Evolutionary conservation across 2,888 invertebrate species (phyloP).

Genomic region (Aphrophora alni): DNA sequence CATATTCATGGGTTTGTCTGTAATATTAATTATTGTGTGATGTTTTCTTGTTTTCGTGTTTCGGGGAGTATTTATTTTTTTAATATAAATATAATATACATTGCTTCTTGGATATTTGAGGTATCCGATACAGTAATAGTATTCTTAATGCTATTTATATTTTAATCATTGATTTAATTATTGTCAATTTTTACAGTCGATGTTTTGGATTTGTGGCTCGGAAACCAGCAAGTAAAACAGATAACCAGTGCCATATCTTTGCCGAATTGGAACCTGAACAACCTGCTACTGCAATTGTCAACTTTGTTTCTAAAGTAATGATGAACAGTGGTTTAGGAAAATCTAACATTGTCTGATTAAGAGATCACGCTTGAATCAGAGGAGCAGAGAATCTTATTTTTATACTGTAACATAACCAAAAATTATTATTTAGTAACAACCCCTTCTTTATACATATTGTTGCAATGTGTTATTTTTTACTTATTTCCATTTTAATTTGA

Average conservation of each 20-base stretch:
- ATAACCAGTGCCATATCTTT: conserved; percentile 98
- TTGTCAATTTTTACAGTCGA: conserved; percentile 70
- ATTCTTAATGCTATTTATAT: no score
- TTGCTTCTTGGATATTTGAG: no score
- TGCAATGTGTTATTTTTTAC: neutral
- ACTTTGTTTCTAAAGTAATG: conserved; percentile 83
- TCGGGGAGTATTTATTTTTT: no score
- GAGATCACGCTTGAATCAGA: conserved; percentile 3
- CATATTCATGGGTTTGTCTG: no score
- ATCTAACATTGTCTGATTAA: conserved; percentile 38
- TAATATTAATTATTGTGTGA: no score
- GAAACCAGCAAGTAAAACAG: conserved; percentile 80
- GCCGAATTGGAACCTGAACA: conserved; percentile 92
- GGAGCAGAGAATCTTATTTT: neutral
- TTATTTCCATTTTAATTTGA: neutral
- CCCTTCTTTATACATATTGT: neutral
- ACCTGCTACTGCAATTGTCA: conserved; percentile 95
- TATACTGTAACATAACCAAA: conserved; percentile 9
- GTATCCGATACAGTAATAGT: no score
- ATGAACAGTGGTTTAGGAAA: conserved; percentile 56
- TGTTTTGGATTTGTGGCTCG: conserved; percentile 97
- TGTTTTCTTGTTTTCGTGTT: no score
- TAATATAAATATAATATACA: no score
- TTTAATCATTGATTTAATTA: no score
- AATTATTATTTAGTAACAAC: neutral